Evolutionary conservation across 2,888 invertebrate genomes (phyloP).

Genomic region (Idaea aversata): DNA sequence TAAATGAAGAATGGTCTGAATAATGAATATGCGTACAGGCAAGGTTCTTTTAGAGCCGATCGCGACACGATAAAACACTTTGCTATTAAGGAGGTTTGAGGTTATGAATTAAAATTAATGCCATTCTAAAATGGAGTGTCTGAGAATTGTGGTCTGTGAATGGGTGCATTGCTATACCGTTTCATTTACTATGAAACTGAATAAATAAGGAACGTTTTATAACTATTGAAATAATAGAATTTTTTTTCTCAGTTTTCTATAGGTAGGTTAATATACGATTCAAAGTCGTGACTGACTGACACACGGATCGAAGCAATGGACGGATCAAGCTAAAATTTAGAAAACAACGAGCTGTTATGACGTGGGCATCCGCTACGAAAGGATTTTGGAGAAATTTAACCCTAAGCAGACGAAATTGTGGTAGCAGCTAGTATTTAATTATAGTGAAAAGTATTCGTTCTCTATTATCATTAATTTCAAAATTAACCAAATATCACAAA

Average conservation of each 20-base stretch:
- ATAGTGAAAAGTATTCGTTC: too few relatives aligned
- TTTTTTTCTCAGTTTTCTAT: too few relatives aligned
- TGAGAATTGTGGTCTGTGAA: constrained; percentile 4
- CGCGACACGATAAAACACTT: constrained; percentile 45
- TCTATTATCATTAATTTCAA: background rate
- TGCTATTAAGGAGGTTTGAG: constrained; percentile 33
- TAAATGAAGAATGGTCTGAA: background rate
- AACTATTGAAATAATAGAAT: background rate
- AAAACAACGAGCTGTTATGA: too few relatives aligned
- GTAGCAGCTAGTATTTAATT: too few relatives aligned
- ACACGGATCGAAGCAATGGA: too few relatives aligned
- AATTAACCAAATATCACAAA: background rate
- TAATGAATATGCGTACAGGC: background rate
- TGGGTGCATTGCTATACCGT: background rate
- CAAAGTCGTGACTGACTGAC: too few relatives aligned
- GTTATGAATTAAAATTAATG: constrained; percentile 35
- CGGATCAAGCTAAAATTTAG: too few relatives aligned
- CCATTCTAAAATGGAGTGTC: background rate
- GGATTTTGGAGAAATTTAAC: too few relatives aligned
- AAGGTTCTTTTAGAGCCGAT: constrained; percentile 17
- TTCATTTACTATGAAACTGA: background rate
- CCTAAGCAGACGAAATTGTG: too few relatives aligned
- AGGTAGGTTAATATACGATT: too few relatives aligned
- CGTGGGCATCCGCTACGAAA: too few relatives aligned
- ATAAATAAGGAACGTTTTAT: background rate